Evolutionary conservation across 1,140 invertebrate genomes (phyloP).

Genomic region (Tetramorium simillimum): DNA sequence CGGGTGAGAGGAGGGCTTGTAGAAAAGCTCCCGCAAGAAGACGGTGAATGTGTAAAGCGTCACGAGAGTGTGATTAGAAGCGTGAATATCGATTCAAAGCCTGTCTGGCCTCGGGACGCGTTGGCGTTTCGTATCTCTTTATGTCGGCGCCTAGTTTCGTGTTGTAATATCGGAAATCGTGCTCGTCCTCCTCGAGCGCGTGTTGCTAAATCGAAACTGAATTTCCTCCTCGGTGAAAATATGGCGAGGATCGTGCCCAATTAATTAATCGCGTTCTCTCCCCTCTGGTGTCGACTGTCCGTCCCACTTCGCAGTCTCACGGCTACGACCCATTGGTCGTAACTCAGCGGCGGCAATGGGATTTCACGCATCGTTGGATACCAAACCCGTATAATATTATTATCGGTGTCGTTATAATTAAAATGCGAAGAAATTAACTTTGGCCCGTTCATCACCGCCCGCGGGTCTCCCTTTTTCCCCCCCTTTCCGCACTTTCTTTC

Average conservation of each 20-base stretch:
- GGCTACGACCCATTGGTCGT: slow-evolving; percentile 45
- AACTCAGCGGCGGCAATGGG: slow-evolving; percentile 25
- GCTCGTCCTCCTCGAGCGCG: neutral
- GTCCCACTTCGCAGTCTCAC: neutral
- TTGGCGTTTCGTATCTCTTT: neutral
- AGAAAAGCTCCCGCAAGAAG: neutral
- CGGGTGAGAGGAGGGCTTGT: neutral
- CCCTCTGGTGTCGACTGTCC: neutral
- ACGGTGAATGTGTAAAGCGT: neutral
- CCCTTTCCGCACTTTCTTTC: neutral
- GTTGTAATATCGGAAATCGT: neutral
- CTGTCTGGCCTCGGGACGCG: neutral
- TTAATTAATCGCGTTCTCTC: slow-evolving; percentile 23
- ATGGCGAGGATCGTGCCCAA: neutral
- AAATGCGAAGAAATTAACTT: slow-evolving; percentile 53
- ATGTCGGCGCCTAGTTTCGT: neutral
- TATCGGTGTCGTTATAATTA: slow-evolving; percentile 69
- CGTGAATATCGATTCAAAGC: slow-evolving; percentile 37
- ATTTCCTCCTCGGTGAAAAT: neutral
- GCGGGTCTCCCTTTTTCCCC: neutral
- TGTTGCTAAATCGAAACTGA: neutral
- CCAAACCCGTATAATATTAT: slow-evolving; percentile 66
- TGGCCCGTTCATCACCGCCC: slow-evolving; percentile 19
- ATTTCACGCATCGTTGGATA: slow-evolving; percentile 40
- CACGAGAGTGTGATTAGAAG: slow-evolving; percentile 5